A percentile compares a stretch with the other conserved stretches of the same genome.
Conservation (phyloP, 2,797 vertebrate species). For the Falco cherrug region DNA sequence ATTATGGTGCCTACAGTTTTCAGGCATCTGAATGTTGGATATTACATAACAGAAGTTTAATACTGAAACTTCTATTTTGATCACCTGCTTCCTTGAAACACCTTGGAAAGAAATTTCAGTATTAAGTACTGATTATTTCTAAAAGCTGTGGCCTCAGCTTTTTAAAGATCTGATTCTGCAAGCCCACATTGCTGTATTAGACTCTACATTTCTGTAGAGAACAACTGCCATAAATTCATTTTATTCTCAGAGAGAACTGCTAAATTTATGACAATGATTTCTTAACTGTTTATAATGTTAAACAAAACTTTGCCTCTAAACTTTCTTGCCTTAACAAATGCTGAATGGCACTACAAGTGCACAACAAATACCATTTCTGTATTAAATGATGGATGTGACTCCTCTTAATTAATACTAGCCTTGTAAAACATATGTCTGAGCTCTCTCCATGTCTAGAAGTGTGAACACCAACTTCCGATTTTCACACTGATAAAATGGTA, state of each 20-base stretch:
- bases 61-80: neutral
- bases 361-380: neutral
- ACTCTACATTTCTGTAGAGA: neutral
- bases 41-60: neutral
- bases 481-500: slow-evolving; percentile 5
- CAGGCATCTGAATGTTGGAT: neutral
- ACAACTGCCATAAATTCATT: neutral
- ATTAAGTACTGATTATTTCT: neutral
- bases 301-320: neutral
- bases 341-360: neutral
- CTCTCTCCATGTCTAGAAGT: neutral
- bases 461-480: slow-evolving; percentile 2
- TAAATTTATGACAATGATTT: neutral
- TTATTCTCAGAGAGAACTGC: neutral
- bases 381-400: neutral
- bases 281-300: neutral
- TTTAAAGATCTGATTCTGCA: neutral
- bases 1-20: neutral
- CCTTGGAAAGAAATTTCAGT: neutral
- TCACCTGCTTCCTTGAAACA: neutral
- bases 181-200: neutral
- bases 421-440: neutral
- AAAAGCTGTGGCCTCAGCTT: slow-evolving; percentile 2
- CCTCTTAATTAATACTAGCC: neutral
- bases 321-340: neutral